phyloP scores from a whole-genome alignment of 2,797 vertebrate species.

The Orestias chungarensis region DNA sequence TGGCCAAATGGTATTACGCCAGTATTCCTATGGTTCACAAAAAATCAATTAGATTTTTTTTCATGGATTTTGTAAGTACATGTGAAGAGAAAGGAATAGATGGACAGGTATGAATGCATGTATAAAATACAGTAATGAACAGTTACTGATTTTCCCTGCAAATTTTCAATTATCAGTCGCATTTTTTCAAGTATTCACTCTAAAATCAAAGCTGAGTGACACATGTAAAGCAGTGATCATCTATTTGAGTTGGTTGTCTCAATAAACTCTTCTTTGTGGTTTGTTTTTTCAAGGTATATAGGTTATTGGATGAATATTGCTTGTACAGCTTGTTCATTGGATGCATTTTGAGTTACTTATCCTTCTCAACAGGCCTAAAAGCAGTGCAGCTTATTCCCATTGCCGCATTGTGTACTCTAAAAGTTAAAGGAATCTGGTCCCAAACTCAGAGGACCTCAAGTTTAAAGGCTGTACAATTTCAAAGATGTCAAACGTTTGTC shows the following conservation, averaged over 20 bases:
- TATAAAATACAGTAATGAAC: background rate
- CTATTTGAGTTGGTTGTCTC: background rate
- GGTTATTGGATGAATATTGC: constrained; percentile 10
- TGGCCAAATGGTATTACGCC: constrained; percentile 11
- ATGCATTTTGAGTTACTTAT: constrained; percentile 29
- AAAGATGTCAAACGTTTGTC: constrained; percentile 48
- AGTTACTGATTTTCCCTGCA: background rate
- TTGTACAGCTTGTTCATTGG: constrained; percentile 24
- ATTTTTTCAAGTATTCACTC: background rate
- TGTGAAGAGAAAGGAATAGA: background rate
- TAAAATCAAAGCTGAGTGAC: background rate
- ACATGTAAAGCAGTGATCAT: background rate
- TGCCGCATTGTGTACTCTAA: constrained; percentile 37
- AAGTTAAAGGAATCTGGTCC: constrained; percentile 31
- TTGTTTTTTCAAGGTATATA: background rate
- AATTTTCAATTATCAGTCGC: background rate
- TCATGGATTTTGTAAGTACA: background rate
- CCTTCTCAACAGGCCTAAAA: constrained; percentile 17
- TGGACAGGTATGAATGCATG: background rate
- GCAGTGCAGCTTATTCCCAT: constrained; percentile 27
- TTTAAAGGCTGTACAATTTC: constrained; percentile 53
- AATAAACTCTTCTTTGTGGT: constrained; percentile 6
- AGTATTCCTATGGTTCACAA: constrained; percentile 15
- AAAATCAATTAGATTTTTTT: constrained; percentile 4
- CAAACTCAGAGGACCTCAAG: constrained; percentile 27